A percentile compares a stretch with the other conserved stretches of the same genome.
Evolutionary conservation across 2,888 invertebrate genomes (phyloP).

Genomic region (Cotesia congregata): DNA sequence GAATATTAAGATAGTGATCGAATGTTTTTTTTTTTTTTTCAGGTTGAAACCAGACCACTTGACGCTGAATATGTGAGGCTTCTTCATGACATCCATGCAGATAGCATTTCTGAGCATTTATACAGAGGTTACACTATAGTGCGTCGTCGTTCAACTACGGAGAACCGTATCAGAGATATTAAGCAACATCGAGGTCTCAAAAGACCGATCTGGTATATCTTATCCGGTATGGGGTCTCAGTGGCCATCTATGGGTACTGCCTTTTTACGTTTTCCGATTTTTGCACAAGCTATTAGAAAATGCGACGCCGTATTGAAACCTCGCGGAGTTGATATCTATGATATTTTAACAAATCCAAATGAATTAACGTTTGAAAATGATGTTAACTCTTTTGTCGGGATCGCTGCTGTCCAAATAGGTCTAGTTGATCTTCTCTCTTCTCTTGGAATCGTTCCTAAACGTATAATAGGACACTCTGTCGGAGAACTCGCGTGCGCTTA

Average conservation of each 20-base stretch:
- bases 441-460: slow-evolving; percentile 79
- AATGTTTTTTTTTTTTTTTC: slow-evolving; percentile 3
- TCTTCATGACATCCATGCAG: slow-evolving; percentile 45
- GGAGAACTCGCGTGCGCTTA: slow-evolving; percentile 97
- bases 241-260: slow-evolving; percentile 87
- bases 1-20: not conserved
- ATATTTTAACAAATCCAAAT: slow-evolving; percentile 76
- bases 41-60: slow-evolving; percentile 47
- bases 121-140: slow-evolving; percentile 82
- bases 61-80: slow-evolving; percentile 46
- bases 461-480: slow-evolving; percentile 90
- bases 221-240: slow-evolving; percentile 92
- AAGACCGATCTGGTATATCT: slow-evolving; percentile 88
- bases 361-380: slow-evolving; percentile 77
- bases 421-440: slow-evolving; percentile 76
- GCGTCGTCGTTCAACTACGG: slow-evolving; percentile 58
- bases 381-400: slow-evolving; percentile 80
- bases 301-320: slow-evolving; percentile 75
- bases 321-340: slow-evolving; percentile 76
- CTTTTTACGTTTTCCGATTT: slow-evolving; percentile 78
- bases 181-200: slow-evolving; percentile 76
- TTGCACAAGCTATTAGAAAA: slow-evolving; percentile 76
- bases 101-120: slow-evolving; percentile 47
- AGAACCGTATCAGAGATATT: slow-evolving; percentile 71
- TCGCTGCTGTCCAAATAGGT: slow-evolving; percentile 79